Percentiles rank a stretch among this genome's conserved stretches.
phyloP scores from a whole-genome alignment of 2,113 vertebrate species.

The Trochalopteron elliotii region DNA sequence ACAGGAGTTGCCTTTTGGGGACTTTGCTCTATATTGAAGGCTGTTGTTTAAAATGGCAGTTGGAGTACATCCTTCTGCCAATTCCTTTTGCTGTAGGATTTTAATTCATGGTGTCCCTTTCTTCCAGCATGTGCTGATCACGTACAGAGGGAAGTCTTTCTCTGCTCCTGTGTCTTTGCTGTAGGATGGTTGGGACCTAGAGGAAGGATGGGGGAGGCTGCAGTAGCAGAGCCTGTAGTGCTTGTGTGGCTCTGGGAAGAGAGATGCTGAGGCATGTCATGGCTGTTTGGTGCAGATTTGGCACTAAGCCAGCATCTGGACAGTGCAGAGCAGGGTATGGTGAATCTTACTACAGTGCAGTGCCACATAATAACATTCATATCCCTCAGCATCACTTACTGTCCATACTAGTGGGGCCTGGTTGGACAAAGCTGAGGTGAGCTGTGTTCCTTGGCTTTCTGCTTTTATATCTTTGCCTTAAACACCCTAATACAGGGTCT shows the following conservation, averaged over 20 bases:
- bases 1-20: background rate
- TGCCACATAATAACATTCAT: background rate
- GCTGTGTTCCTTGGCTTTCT: background rate
- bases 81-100: background rate
- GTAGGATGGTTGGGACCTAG: background rate
- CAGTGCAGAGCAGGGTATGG: background rate
- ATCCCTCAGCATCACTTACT: background rate
- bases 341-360: background rate
- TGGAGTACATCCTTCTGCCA: background rate
- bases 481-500: fast-evolving
- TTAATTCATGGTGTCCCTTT: background rate
- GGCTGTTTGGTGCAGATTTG: background rate
- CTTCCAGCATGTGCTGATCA: background rate
- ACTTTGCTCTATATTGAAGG: background rate
- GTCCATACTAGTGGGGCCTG: background rate
- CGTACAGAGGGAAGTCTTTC: background rate
- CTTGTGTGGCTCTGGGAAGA: background rate
- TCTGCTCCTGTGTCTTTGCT: background rate
- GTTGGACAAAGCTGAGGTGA: background rate
- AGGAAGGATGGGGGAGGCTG: background rate
- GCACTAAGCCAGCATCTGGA: background rate
- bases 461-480: background rate
- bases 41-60: background rate
- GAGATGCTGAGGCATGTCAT: background rate
- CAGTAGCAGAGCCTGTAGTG: background rate